Conservation (phyloP, 2,797 vertebrate genomes). For the Sebastes trivittatus region DNA sequence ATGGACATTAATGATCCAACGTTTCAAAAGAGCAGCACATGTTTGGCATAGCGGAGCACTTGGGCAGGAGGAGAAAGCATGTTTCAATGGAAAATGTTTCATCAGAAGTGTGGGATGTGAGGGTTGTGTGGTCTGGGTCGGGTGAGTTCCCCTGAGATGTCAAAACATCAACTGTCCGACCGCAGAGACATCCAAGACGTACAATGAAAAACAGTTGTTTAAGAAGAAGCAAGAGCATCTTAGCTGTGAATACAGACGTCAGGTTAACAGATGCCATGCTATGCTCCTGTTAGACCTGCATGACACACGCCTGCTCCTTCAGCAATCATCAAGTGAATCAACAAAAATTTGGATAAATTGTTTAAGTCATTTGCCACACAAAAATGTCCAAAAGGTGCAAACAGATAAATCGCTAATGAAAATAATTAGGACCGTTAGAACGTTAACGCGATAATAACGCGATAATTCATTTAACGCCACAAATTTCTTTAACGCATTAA, state of each 20-base stretch:
- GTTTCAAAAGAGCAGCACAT: constrained; percentile 78
- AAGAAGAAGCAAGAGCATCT: constrained; percentile 6
- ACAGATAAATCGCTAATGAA: neutral
- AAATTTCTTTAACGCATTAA: no score
- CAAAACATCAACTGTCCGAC: constrained; percentile 43
- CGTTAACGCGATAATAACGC: no score
- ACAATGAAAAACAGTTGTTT: constrained; percentile 51
- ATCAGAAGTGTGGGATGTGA: constrained; percentile 49
- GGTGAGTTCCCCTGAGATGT: constrained; percentile 34
- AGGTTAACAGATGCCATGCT: constrained; percentile 3
- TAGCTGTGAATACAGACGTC: neutral
- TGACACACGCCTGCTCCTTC: neutral
- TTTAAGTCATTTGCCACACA: neutral
- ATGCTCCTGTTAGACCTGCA: neutral
- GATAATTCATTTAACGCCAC: no score
- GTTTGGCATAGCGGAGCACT: constrained; percentile 69
- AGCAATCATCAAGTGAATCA: neutral
- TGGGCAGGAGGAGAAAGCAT: constrained; percentile 47
- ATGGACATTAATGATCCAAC: constrained; percentile 75
- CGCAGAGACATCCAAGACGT: constrained; percentile 9
- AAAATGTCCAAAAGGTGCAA: neutral
- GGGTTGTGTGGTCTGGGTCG: constrained; percentile 50
- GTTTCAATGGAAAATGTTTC: constrained; percentile 62
- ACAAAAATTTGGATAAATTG: neutral
- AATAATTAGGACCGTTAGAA: neutral